Evolutionary conservation across 2,797 vertebrate genomes (phyloP).

Genomic region (Anableps anableps): DNA sequence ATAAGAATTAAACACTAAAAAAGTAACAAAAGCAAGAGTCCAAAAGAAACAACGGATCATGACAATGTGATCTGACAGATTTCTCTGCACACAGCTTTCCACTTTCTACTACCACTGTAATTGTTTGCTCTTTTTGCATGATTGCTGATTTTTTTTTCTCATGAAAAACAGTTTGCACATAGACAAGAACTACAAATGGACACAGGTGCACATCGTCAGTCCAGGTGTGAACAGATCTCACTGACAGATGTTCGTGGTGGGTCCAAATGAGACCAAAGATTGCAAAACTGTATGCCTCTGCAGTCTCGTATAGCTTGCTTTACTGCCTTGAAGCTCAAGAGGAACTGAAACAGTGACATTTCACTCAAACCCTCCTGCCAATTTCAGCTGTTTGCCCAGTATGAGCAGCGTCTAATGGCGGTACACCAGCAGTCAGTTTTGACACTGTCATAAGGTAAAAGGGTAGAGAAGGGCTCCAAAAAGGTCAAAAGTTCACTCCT

Average conservation of each 20-base stretch:
- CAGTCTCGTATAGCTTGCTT: neutral
- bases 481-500: neutral
- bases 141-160: neutral
- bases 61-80: neutral
- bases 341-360: constrained; percentile 1
- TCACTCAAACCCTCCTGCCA: neutral
- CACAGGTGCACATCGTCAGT: neutral
- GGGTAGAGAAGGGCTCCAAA: neutral
- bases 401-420: neutral
- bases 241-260: neutral
- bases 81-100: neutral
- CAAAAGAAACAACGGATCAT: no score
- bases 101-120: neutral
- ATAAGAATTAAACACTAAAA: no score
- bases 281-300: neutral
- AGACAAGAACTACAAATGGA: neutral
- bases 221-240: neutral
- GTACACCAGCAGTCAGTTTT: neutral
- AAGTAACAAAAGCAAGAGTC: no score
- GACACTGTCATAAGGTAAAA: neutral
- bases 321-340: constrained; percentile 1
- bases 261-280: neutral
- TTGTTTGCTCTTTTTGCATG: neutral
- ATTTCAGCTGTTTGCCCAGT: neutral
- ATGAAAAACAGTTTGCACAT: neutral